Evolutionary conservation across 2,113 vertebrate species (phyloP), one percentile per base, ranked within the genome.

Genomic region (Panthera leo): DNA sequence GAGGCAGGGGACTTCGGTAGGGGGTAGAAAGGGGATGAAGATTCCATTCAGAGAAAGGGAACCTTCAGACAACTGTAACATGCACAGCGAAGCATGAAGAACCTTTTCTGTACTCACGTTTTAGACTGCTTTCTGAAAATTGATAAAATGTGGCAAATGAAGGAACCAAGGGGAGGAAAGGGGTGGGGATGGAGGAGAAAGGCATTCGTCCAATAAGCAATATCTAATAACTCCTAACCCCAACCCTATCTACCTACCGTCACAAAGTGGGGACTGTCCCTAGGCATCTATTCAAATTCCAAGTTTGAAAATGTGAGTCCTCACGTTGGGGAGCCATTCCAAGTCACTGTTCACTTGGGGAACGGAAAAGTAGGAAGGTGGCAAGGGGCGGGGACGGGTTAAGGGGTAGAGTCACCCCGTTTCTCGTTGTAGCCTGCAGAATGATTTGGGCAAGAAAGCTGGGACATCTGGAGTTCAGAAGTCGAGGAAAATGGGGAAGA

Each of bases 381-480:
- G 48, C 65, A 29, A 96, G 61, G 93, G 73, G 48, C 92, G 95
- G 95, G 76, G 96, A 29, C n/a, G 95, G 98, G 89, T 91, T 93
- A 83, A 97, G 13, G 98, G 98, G 98, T 98, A 98, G 98, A 99
- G 98, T 98, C 98, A 98, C 98, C 98, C 98, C 98, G 96, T 95
- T 98, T 98, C 96, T 91, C 80, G 78, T 84, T 97, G 98, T 95
- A 84, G 90, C 95, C 98, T 98, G 97, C 65, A 95, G 18, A 39
- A 97, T 84, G 97, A 97, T 97, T 98, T 97, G 98, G 97, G 98
- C 94, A 88, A 98, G 98, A 97, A 98, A 93, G 21, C 92, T 73
- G 85, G 92, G 99, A 99, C 99, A 99, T 99, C 99, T 99, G 99
- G 99, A 99, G 99, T 98, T 99, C 98, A 97, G 98, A 98, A 99